Evolutionary conservation across 2,113 vertebrate genomes (phyloP).

Genomic region (Ictalurus furcatus): DNA sequence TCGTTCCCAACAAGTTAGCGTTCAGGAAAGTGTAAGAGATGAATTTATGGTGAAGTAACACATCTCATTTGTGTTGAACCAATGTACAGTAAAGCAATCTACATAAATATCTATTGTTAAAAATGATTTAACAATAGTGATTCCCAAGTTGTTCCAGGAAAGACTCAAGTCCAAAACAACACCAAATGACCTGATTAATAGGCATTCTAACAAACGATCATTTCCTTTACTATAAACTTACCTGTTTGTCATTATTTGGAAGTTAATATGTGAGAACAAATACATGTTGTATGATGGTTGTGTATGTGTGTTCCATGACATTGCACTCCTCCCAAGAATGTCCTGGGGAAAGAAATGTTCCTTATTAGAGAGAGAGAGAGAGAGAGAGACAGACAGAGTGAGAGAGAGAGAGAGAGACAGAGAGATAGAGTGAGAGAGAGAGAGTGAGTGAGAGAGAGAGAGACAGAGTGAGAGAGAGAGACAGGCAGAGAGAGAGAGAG

Average conservation of each 20-base stretch:
- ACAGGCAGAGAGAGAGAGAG: neutral
- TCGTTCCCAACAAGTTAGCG: neutral
- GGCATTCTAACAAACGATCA: neutral
- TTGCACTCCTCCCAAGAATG: conserved; percentile 9
- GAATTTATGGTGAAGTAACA: neutral
- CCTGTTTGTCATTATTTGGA: neutral
- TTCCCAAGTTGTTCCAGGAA: neutral
- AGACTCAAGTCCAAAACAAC: neutral
- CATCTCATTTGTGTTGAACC: neutral
- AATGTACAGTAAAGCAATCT: neutral
- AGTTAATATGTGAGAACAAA: neutral
- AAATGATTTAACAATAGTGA: neutral
- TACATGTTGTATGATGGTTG: neutral
- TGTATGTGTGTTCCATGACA: neutral
- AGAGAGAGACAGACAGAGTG: conserved; percentile 11
- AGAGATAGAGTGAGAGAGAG: neutral
- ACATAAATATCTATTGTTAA: neutral
- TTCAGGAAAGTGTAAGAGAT: neutral
- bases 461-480: neutral
- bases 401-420: neutral
- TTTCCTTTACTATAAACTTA: neutral
- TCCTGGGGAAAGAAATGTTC: conserved; percentile 40
- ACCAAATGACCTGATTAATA: neutral
- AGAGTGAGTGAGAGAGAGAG: conserved; percentile 7
- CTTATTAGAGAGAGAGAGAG: neutral